Evolutionary conservation across 23 tunicate genomes (phyloP), one percentile per base, ranked within the genome.

Genomic region (Oikopleura dioica): DNA sequence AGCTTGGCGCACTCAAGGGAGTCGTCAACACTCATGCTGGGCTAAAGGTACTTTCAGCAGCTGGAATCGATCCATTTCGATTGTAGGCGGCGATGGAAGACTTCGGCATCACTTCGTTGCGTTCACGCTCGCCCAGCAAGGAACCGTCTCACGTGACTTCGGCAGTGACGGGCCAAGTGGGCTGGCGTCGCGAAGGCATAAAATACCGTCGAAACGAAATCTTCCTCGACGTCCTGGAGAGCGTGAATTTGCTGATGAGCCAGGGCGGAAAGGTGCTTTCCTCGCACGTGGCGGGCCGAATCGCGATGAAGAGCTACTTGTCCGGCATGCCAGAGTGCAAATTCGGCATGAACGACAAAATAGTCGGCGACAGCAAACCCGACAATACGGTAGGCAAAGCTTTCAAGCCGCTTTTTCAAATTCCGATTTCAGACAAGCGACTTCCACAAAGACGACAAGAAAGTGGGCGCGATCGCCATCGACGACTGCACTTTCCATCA

Each of bases 281-380:
- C 77, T 92, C 98, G 35, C 98, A 92, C 76, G 98, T 92, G 75
- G 98, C 98, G 5, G 98, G 98, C 12, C 76, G 87, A 9, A 92
- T 92, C 36, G 92, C 87, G 69, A 92, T 92, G 98, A 92, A 92
- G 76, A 81, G 85, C 38, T 92, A 91, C 37, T 78, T 92, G 78
- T 80, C 85, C 76, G 98, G 98, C 37, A 92, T 92, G 98, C 98
- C 98, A 16, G 98, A 92, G 75, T 92, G 98, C 77, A 92, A 92
- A 82, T 92, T 92, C 75, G 98, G 98, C 12, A 82, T 92, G 87
- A 92, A 92, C 69, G 98, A 92, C 59, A 92, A 92, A 75, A 86
- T 92, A 0, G 88, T 92, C 28, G 59, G 87, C 38, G 98, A 92
- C 35, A 92, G n/a, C n/a, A n/a, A 92, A 69, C 35, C 79, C 1